phyloP scores from a whole-genome alignment of 2,113 vertebrate species.

The Labeo catla region DNA sequence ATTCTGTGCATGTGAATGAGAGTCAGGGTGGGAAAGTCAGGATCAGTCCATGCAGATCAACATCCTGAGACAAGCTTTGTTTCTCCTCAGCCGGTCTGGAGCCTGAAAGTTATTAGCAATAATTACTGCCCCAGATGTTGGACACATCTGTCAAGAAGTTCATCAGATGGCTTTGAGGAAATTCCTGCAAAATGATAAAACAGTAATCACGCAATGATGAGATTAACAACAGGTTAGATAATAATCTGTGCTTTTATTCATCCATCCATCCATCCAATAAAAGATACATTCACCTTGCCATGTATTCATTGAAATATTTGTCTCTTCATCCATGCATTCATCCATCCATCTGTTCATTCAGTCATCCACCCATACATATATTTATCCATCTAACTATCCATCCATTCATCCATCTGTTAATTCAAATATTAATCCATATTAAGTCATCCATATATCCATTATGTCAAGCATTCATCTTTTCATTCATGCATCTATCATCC shows the following conservation, averaged over 20 bases:
- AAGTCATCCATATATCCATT: neutral
- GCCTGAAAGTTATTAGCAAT: slow-evolving; percentile 61
- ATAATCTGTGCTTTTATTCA: neutral
- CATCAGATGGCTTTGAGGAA: slow-evolving; percentile 46
- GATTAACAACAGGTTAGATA: slow-evolving; percentile 40
- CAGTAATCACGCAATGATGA: slow-evolving; percentile 48
- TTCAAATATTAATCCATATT: neutral
- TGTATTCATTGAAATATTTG: neutral
- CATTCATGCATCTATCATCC: neutral
- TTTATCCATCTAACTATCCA: neutral
- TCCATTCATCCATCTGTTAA: neutral
- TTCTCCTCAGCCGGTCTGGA: slow-evolving; percentile 39
- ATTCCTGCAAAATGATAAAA: slow-evolving; percentile 33
- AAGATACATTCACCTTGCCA: neutral
- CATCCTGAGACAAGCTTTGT: slow-evolving; percentile 39
- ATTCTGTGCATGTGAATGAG: slow-evolving; percentile 39
- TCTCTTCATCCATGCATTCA: neutral
- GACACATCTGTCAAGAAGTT: slow-evolving; percentile 51
- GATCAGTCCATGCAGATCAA: slow-evolving; percentile 50
- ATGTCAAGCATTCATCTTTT: neutral
- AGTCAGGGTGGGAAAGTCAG: slow-evolving; percentile 44
- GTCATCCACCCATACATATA: neutral
- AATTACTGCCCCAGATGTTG: slow-evolving; percentile 69
- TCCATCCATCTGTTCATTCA: neutral
- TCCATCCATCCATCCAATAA: neutral